These are phyloP conservation scores for Pseudomugil gertrudae DNA, from an alignment of 2,797 vertebrate species.

Conservation along the genomic window DNA sequence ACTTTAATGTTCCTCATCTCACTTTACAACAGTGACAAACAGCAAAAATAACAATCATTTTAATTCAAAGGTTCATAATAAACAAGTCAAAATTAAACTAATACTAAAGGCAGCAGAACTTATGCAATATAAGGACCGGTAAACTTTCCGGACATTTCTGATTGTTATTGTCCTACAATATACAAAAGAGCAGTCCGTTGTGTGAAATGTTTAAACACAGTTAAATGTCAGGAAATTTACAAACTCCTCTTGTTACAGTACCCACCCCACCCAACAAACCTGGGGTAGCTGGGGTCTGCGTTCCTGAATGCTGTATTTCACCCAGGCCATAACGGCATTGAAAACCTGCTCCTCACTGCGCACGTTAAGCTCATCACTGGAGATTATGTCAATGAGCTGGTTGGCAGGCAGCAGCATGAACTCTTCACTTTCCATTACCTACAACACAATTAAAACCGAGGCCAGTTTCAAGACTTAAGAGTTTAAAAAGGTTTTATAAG, in stretches of 20 bases:
- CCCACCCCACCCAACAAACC: slow-evolving; percentile 72
- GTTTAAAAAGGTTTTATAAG: background rate
- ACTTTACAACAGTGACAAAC: background rate
- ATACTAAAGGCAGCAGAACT: background rate
- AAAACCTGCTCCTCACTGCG: slow-evolving; percentile 99
- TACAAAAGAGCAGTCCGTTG: background rate
- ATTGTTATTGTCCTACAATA: background rate
- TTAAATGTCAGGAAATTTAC: background rate
- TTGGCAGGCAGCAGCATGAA: slow-evolving; percentile 99
- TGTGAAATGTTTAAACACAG: background rate
- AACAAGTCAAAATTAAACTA: background rate
- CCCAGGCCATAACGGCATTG: slow-evolving; percentile 98
- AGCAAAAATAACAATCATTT: background rate
- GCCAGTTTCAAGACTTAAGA: background rate
- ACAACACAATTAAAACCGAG: background rate
- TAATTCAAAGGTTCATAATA: background rate
- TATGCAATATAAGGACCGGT: background rate
- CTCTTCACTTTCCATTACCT: slow-evolving; percentile 99
- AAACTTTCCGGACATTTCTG: background rate
- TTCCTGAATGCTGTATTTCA: slow-evolving; percentile 99
- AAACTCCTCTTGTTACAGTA: too few species aligned
- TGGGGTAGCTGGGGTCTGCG: slow-evolving; percentile 95
- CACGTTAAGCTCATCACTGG: slow-evolving; percentile 98
- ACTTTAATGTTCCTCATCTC: background rate
- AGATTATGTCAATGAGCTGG: slow-evolving; percentile 98